Conservation (phyloP, 2,113 vertebrate genomes). For the Pandion haliaetus region DNA sequence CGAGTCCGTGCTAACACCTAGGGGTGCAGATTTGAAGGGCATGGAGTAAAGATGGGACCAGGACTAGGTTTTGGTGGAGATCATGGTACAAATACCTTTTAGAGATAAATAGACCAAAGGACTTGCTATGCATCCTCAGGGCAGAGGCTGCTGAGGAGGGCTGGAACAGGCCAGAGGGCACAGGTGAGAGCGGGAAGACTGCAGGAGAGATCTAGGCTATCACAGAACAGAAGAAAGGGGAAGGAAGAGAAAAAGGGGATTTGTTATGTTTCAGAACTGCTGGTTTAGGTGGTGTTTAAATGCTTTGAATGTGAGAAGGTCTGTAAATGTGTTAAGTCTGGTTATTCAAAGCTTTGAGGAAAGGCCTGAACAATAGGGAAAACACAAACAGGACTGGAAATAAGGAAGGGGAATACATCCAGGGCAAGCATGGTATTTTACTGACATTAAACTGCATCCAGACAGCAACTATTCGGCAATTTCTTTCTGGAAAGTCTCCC, state of each 20-base stretch:
- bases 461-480: slow-evolving; percentile 37
- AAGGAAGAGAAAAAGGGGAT: neutral
- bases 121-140: neutral
- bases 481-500: slow-evolving; percentile 40
- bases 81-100: neutral
- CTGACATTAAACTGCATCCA: slow-evolving; percentile 34
- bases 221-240: rapidly evolving
- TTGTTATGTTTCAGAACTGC: neutral
- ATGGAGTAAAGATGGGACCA: neutral
- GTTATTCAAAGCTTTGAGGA: neutral
- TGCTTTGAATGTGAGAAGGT: neutral
- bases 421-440: slow-evolving; percentile 17
- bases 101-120: rapidly evolving
- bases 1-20: neutral
- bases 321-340: neutral
- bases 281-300: neutral
- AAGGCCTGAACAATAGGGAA: neutral
- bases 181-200: neutral
- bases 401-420: neutral
- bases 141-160: neutral
- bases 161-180: neutral
- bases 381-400: slow-evolving; percentile 17
- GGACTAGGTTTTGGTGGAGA: neutral
- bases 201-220: neutral
- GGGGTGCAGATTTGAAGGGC: neutral